Conservation (phyloP, 2,113 vertebrate species). For the Chitala chitala region DNA sequence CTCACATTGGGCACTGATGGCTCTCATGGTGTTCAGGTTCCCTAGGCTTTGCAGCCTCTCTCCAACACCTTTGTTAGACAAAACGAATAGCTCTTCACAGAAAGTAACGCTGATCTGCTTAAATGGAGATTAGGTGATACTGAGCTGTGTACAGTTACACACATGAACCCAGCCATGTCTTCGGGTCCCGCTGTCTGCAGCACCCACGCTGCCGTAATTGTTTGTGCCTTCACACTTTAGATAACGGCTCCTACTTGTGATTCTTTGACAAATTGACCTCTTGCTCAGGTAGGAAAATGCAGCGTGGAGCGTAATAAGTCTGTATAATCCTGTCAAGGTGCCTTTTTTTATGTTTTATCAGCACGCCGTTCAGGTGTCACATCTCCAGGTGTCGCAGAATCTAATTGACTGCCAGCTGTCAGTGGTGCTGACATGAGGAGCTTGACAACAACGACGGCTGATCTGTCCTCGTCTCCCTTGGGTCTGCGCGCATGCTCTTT, state of each 20-base stretch:
- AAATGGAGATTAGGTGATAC: conserved; percentile 52
- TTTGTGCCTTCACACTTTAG: conserved; percentile 53
- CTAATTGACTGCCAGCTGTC: not conserved
- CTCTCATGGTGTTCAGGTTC: too few relatives aligned
- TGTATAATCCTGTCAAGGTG: too few relatives aligned
- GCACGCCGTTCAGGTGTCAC: not conserved
- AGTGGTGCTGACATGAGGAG: not conserved
- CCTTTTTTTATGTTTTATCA: not conserved
- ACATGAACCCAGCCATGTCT: conserved; percentile 13
- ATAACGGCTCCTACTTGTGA: conserved; percentile 55
- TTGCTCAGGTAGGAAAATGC: conserved; percentile 22
- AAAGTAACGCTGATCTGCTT: conserved; percentile 39
- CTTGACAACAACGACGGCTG: not conserved
- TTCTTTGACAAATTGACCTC: conserved; percentile 59
- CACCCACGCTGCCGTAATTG: conserved; percentile 50
- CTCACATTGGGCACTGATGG: too few relatives aligned
- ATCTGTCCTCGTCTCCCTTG: not conserved
- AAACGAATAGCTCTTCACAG: conserved; percentile 42
- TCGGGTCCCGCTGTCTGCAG: not conserved
- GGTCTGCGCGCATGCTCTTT: not conserved
- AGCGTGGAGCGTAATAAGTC: not conserved
- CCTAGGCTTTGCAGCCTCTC: too few relatives aligned
- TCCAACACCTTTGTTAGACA: conserved; percentile 42
- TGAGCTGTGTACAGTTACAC: conserved; percentile 46
- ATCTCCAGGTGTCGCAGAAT: not conserved